phyloP scores from a whole-genome alignment of 2,888 invertebrate genomes.

The Odontocolon sp. region DNA sequence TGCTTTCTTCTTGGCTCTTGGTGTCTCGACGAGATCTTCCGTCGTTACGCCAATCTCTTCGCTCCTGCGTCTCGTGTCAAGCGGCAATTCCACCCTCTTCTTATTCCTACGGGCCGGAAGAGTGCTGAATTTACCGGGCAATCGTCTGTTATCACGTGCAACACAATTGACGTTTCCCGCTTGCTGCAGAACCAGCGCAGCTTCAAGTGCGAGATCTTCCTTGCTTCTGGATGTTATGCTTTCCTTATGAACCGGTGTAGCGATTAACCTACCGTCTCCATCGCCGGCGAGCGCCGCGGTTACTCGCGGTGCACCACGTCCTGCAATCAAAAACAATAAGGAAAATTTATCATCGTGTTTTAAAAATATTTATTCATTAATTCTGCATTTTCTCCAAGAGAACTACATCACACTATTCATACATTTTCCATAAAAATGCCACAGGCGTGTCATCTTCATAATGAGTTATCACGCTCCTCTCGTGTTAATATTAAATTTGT shows the following conservation, averaged over 20 bases:
- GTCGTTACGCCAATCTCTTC: conserved; percentile 82
- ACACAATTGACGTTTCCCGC: conserved; percentile 87
- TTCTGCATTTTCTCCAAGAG: neutral
- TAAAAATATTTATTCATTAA: neutral
- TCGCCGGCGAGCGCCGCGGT: conserved; percentile 81
- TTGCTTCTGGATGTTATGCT: conserved; percentile 87
- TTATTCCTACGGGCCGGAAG: conserved; percentile 83
- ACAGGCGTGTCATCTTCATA: no score
- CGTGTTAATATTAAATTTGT: no score
- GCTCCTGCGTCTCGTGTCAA: conserved; percentile 81
- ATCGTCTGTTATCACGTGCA: conserved; percentile 75
- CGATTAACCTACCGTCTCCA: conserved; percentile 81
- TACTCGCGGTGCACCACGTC: conserved; percentile 80
- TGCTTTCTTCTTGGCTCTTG: conserved; percentile 81
- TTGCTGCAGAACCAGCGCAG: conserved; percentile 88
- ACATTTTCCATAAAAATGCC: neutral
- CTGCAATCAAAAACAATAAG: conserved; percentile 75
- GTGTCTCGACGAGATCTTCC: conserved; percentile 73
- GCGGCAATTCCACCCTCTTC: conserved; percentile 74
- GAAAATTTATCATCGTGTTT: conserved; percentile 3
- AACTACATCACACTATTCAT: neutral
- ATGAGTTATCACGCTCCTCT: no score
- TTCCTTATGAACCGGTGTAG: conserved; percentile 83
- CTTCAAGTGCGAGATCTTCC: conserved; percentile 89
- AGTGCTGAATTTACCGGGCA: conserved; percentile 84